A percentile compares a stretch with the other conserved stretches of the same genome.
Evolutionary conservation across 2,888 invertebrate species (phyloP).

Genomic region (Ctenicera cuprea): DNA sequence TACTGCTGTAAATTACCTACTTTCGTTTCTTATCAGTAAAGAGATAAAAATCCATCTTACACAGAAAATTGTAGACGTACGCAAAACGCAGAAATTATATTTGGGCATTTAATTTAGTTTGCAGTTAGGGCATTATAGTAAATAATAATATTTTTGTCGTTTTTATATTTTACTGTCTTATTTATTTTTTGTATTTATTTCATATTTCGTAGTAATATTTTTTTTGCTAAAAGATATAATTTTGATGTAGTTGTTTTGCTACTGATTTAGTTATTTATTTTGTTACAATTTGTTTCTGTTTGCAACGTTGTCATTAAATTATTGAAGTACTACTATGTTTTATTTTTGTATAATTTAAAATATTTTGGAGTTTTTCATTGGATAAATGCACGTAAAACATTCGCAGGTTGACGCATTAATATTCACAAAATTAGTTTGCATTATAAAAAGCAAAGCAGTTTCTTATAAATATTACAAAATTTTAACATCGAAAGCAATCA

Average conservation of each 20-base stretch:
- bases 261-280: constrained; percentile 36
- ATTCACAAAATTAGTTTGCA: no score
- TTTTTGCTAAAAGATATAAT: constrained; percentile 17
- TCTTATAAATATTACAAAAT: no score
- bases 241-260: constrained; percentile 29
- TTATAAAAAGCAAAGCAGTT: no score
- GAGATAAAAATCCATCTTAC: no score
- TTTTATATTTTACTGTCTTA: constrained; percentile 49
- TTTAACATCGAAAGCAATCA: no score
- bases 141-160: constrained; percentile 41
- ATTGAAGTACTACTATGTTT: constrained; percentile 4
- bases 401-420: no score
- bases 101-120: constrained; percentile 53
- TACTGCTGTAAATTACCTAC: neutral
- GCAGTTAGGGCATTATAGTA: constrained; percentile 42
- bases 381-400: no score
- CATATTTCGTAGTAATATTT: constrained; percentile 22
- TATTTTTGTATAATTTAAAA: neutral
- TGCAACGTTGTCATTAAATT: constrained; percentile 37
- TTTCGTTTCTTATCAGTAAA: constrained; percentile 1
- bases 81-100: constrained; percentile 4
- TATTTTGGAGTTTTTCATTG: neutral
- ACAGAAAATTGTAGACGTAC: constrained; percentile 9
- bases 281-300: constrained; percentile 44
- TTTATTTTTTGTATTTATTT: constrained; percentile 54